phyloP scores from a whole-genome alignment of 2,113 vertebrate species.

The Engraulis encrasicolus region DNA sequence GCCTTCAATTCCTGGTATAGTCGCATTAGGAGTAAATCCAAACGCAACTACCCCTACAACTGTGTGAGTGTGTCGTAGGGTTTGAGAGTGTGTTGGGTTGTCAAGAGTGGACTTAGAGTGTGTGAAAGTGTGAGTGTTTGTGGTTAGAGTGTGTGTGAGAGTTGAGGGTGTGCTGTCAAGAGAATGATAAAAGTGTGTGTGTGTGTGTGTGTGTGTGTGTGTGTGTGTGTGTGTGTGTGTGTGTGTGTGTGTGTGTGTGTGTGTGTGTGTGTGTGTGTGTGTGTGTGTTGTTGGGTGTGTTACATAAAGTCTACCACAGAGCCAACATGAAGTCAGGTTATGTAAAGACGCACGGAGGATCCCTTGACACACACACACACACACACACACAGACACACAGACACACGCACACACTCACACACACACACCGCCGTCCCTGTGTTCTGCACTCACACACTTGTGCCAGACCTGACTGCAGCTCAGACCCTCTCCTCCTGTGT shows the following conservation, averaged over 20 bases:
- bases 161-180: too few species aligned
- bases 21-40: too few species aligned
- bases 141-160: too few species aligned
- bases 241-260: not conserved
- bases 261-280: not conserved
- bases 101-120: too few species aligned
- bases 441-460: not conserved
- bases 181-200: too few species aligned
- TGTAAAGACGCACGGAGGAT: not conserved
- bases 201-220: not conserved
- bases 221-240: not conserved
- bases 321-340: not conserved
- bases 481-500: not conserved
- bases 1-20: too few species aligned
- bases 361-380: not conserved
- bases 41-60: too few species aligned
- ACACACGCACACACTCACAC: not conserved
- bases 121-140: too few species aligned
- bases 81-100: too few species aligned
- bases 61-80: too few species aligned
- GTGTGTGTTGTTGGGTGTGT: not conserved
- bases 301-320: not conserved
- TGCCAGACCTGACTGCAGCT: slow-evolving; percentile 51
- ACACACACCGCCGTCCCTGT: too few species aligned
- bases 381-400: not conserved